A percentile compares a stretch with the other conserved stretches of the same genome.
phyloP scores from a whole-genome alignment of 2,888 invertebrate species.

The Plusia festucae region DNA sequence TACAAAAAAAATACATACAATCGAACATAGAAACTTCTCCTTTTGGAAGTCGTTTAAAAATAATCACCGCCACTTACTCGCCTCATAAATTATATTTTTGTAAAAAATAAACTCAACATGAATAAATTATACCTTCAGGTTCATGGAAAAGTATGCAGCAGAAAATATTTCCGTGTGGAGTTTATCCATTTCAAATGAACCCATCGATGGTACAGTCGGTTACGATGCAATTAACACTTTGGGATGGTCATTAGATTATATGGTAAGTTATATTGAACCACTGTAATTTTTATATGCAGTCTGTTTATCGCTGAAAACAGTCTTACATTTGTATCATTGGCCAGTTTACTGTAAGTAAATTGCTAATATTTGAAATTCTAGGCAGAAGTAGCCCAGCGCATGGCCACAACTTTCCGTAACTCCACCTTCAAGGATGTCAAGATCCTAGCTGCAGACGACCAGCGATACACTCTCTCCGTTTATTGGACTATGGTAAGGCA shows the following conservation, averaged over 20 bases:
- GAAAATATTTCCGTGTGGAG: neutral
- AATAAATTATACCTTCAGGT: neutral
- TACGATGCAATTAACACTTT: neutral
- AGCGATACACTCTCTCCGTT: neutral
- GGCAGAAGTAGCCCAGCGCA: neutral
- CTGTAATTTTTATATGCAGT: no score
- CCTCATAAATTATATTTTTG: no score
- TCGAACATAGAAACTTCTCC: no score
- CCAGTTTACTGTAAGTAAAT: neutral
- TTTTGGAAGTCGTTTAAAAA: no score
- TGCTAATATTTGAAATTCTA: neutral
- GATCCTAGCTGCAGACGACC: neutral
- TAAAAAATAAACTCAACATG: no score
- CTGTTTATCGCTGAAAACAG: no score
- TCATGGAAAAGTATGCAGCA: neutral
- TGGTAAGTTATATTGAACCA: neutral
- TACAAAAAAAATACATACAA: no score
- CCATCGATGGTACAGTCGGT: neutral
- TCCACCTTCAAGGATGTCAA: slow-evolving; percentile 5
- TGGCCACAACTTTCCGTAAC: neutral
- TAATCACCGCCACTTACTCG: no score
- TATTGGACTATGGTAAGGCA: slow-evolving; percentile 2
- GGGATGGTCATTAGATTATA: neutral
- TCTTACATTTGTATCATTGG: no score
- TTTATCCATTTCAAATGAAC: neutral